These are phyloP conservation scores for Halcyon malimbica DNA, from an alignment of 2,113 vertebrate genomes.

Conservation along the genomic window DNA sequence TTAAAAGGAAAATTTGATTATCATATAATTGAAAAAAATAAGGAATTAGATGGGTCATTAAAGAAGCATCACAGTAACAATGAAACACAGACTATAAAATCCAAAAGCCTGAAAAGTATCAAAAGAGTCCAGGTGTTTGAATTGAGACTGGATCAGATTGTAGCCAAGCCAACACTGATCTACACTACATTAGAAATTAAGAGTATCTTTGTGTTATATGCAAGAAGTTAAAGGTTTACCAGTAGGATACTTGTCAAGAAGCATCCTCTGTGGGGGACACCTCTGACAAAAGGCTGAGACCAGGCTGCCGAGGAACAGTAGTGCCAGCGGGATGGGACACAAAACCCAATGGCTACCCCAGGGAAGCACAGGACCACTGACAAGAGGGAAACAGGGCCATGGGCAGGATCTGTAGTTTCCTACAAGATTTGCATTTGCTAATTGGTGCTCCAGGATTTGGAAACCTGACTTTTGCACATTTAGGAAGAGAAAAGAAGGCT, in stretches of 20 bases:
- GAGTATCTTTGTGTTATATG: neutral
- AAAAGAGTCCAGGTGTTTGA: neutral
- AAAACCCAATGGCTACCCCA: neutral
- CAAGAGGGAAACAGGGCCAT: neutral
- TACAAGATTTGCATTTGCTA: neutral
- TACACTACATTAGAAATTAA: rapidly evolving
- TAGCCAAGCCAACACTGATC: neutral
- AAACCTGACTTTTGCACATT: neutral
- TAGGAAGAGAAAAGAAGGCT: neutral
- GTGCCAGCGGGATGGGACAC: neutral
- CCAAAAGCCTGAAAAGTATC: neutral
- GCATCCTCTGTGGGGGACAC: neutral
- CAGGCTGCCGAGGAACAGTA: neutral
- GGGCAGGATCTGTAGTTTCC: neutral
- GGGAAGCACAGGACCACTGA: neutral
- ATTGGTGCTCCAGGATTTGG: neutral
- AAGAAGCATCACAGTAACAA: neutral
- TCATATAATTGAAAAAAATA: neutral
- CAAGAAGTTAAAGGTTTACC: neutral
- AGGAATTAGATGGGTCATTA: neutral
- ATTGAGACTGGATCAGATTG: neutral
- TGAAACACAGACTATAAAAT: neutral
- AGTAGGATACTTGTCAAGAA: neutral
- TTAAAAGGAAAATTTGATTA: neutral
- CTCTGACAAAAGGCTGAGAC: neutral